Evolutionary conservation across 2,888 invertebrate genomes (phyloP), one percentile per base, ranked within the genome.

Genomic region (Leptogaster cylindrica): DNA sequence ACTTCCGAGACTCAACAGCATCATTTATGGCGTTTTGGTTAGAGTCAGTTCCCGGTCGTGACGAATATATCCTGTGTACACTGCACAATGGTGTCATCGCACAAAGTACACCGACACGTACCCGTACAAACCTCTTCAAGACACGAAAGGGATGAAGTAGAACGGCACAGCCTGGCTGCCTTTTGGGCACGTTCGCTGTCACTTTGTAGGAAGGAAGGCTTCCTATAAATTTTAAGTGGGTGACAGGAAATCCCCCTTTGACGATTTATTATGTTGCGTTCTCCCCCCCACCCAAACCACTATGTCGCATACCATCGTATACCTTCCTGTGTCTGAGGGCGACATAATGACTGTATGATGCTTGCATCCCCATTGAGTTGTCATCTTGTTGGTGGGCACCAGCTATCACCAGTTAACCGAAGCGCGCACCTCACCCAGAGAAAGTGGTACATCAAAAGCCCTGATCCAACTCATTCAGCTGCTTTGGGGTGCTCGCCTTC

Each of bases 141-240:
- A 58, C 58, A 39, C 41, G 39, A 58, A 58, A 41, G 16, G 18
- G 25, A 33, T 31, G 31, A 39, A 36, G 58, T 31, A 39, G 39
- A 6, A 28, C 36, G 14, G 25, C 18, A 20, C 33, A 52, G 58
- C 39, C 36, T 58, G 36, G 10, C 39, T 58, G 58, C 58, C 58
- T 58, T 58, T 58, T 58, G 58, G 58, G 58, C 58, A 58, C 58
- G 58, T 58, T 58, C 58, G 58, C 58, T 58, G 58, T 58, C 58
- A 58, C 58, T 58, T 58, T 58, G 27, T 23, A 58, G 39, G 58
- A 58, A 58, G 31, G 58, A 58, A 58, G 31, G 25, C 25, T 39
- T 41, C 58, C 39, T 20, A 39, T 41, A 58, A 58, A 58, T 25
- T 58, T 58, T 41, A 41, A 58, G 58, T 58, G 41, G 58, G 39